Evolutionary conservation across 1,140 invertebrate genomes (phyloP), one percentile per base, ranked within the genome.

Genomic region (Leptinotarsa undecemlineata): DNA sequence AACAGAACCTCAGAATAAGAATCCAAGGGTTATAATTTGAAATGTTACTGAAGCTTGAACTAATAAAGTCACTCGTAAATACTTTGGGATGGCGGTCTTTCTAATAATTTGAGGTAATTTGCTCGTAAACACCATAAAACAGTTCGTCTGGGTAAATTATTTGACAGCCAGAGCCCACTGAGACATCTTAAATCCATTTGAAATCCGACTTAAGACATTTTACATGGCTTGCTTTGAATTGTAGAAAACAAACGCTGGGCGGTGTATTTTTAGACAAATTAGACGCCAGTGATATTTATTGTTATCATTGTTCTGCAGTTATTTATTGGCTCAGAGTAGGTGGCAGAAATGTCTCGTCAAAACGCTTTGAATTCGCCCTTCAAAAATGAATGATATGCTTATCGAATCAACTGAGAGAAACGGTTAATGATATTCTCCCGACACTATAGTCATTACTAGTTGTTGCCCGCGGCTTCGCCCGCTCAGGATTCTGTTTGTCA

Each of bases 101-200:
- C 75, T 75, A 75, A 78, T 78, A 78, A 80, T 78, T 78, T 68
- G 75, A 74, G 77, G 77, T 80, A 80, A 80, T 80, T 80, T 78
- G 76, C 79, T 77, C 79, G 75, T 80, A 80, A 80, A 80, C 78
- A 80, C 79, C 71, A 80, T 80, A 78, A 80, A 80, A 80, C 79
- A 80, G 77, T 78, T 80, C 79, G 75, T 80, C 75, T 64, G 13
- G 48, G 23, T 68, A 60, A 80, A 71, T 75, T 80, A 80, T 74
- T 71, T 62, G 77, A 77, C 79, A 80, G 68, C 64, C 62, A 61
- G 72, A 76, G 76, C 77, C 63, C 62, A 67, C 60, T 63, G 66
- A 74, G 76, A 78, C 78, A 74, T 63, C 73, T 71, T 75, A 77
- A 77, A 79, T 75, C 74, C 78, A 69, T 72, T 48, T 48, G 47